Conservation (phyloP, 1,140 invertebrate species). For the Drosophila bipectinata region DNA sequence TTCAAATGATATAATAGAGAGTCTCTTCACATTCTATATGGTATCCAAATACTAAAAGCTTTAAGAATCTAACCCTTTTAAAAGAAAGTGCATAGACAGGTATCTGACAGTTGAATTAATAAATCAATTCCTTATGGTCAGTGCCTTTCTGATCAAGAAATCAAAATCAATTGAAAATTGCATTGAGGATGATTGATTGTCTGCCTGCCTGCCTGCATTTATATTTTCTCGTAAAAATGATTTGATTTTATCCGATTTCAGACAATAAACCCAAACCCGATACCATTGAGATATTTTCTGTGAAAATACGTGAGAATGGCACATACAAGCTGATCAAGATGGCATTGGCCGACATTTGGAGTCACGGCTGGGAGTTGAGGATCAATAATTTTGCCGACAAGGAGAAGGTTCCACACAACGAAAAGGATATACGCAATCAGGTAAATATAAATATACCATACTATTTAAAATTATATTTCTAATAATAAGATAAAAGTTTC, state of each 20-base stretch:
- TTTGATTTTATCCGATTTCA: slow-evolving; percentile 70
- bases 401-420: slow-evolving; percentile 86
- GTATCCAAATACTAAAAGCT: too few relatives aligned
- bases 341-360: slow-evolving; percentile 88
- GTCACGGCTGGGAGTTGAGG: slow-evolving; percentile 86
- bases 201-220: too few relatives aligned
- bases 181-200: background rate
- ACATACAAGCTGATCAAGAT: slow-evolving; percentile 86
- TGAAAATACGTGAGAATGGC: slow-evolving; percentile 86
- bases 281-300: slow-evolving; percentile 87
- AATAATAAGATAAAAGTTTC: background rate
- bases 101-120: background rate
- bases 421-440: slow-evolving; percentile 88
- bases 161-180: slow-evolving; percentile 41
- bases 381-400: slow-evolving; percentile 90
- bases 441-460: slow-evolving; percentile 64
- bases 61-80: background rate
- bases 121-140: background rate
- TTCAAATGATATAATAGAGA: background rate
- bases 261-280: slow-evolving; percentile 89
- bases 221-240: background rate
- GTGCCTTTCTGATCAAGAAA: background rate
- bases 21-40: too few relatives aligned
- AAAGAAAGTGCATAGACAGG: background rate
- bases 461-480: too few relatives aligned